Conservation (phyloP, 2,888 invertebrate genomes). For the Andricus quercusramuli region DNA sequence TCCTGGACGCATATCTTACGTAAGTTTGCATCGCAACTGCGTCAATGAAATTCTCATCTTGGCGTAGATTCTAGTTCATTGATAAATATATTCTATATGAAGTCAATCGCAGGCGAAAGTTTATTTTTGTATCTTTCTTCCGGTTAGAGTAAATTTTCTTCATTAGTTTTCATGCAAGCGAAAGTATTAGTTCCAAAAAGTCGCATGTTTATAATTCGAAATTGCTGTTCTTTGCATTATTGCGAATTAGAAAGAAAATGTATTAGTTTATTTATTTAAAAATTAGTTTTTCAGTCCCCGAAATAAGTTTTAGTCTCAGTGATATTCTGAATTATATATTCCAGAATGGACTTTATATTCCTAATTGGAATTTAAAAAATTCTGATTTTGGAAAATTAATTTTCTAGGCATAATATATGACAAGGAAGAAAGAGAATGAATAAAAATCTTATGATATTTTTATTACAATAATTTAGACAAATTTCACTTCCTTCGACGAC, state of each 20-base stretch:
- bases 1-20: slow-evolving; percentile 50
- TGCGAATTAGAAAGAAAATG: too few relatives aligned
- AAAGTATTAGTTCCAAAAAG: not conserved
- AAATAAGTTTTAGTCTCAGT: not conserved
- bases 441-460: not conserved
- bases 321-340: not conserved
- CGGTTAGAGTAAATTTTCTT: not conserved
- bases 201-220: not conserved
- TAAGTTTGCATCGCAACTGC: slow-evolving; percentile 47
- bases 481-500: slow-evolving; percentile 47
- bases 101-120: slow-evolving; percentile 1
- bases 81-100: slow-evolving; percentile 41
- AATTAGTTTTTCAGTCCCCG: too few relatives aligned
- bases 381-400: not conserved
- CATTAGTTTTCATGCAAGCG: not conserved
- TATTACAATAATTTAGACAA: not conserved
- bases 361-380: not conserved
- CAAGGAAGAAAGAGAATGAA: not conserved
- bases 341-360: not conserved
- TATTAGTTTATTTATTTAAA: too few relatives aligned
- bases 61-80: slow-evolving; percentile 55
- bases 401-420: not conserved
- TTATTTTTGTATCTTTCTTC: slow-evolving; percentile 9
- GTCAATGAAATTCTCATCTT: slow-evolving; percentile 54
- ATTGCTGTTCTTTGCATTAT: not conserved